Evolutionary conservation across 2,113 vertebrate species (phyloP), one percentile per base, ranked within the genome.

Genomic region (Perccottus glenii): DNA sequence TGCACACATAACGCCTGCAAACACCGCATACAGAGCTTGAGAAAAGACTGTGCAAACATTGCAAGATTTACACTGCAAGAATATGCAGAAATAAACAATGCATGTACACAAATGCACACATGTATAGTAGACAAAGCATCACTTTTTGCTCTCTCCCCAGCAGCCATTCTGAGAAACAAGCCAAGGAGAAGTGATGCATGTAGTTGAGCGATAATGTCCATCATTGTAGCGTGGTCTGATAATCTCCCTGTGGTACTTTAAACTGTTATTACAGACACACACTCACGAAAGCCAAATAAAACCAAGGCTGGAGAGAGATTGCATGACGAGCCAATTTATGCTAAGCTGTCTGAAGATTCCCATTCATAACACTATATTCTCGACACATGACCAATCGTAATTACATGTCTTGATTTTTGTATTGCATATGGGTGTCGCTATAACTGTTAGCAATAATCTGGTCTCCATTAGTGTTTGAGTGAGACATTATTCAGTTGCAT

Each of bases 181-280:
- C 58, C 52, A 67, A 67, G 71, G 72, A 68, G 84, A 88, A 87
- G 81, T 52, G 72, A 87, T 84, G 89, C 85, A 87, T 90, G 88
- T 87, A 78, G 79, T 75, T 15, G 76, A 84, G 83, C 43, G 88
- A 89, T 90, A 88, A 89, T 89, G 88, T 86, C 83, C 80, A 75
- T 70, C 42, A 67, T 78, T 78, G 76, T 70, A 73, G 80, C 81
- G 57, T 70, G 84, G 83, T 75, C 81, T 65, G 85, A 88, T 91
- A 87, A 87, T 85, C 88, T 88, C 89, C 85, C 88, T 59, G 33
- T 64, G 77, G 88, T 83, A 50, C 84, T 84, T 88, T 87, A 85
- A 85, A 87, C 81, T 78, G 83, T 86, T 87, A 80, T 87, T 80
- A 83, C 78, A 79, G 74, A 83, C 62, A 79, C 32, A 6, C 80